Evolutionary conservation across 1,140 invertebrate species (phyloP), one percentile per base, ranked within the genome.

Genomic region (Calephelis nemesis): DNA sequence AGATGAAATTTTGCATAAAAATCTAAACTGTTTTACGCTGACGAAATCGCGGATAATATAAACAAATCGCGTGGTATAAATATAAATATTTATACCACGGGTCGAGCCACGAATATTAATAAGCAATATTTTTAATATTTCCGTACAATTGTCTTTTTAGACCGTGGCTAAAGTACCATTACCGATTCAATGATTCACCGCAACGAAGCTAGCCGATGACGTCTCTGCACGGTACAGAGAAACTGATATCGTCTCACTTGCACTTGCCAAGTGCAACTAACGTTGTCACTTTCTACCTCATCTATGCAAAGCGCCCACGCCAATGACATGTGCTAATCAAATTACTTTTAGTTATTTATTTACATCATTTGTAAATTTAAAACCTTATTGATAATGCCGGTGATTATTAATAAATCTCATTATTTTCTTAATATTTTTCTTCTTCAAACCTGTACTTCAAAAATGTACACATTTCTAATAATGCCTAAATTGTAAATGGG

Each of bases 111-210:
- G 8, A 7, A 10, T 10, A n/a, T 47, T 9, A 19, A 47, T 13
- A 39, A 62, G 30, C 8, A 60, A 19, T 60, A 19, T 10, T 64
- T 65, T 65, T 65, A 65, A 49, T 58, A 58, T 58, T 11, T 39
- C 30, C 54, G 19, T 39, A 58, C 54, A 58, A 58, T 58, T 58
- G 54, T 58, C 54, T 58, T 58, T 58, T 19, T 12, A 58, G 54
- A 58, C 54, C 54, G 54, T 58, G 19, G 30, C 54, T 58, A 63
- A 63, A 45, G 45, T 42, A 63, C 42, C 62, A 63, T 63, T 63
- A 13, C n/a, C 13, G 47, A 48, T 15, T 63, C 62, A 63, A 9
- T 63, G 62, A 63, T 47, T 63, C 62, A 47, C n/a, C 15, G 54
- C 30, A 58, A 12, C 6, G 54, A 58, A 58, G 54, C 30, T 58